Conservation (phyloP, 2,888 invertebrate species). For the Dastarcus helophoroides region DNA sequence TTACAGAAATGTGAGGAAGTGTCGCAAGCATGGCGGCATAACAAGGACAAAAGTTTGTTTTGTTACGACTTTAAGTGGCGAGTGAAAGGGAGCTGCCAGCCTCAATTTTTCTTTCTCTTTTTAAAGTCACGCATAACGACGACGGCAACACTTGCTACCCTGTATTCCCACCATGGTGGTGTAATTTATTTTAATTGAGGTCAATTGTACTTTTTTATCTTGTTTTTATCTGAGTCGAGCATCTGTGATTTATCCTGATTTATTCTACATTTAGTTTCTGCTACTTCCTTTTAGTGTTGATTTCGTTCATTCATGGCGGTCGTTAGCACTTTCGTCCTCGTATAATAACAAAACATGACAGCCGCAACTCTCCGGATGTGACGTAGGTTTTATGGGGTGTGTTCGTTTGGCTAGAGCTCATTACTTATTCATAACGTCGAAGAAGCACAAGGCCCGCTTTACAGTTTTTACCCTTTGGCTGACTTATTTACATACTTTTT, state of each 20-base stretch:
- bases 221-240: too few relatives aligned
- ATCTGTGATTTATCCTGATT: constrained; percentile 1
- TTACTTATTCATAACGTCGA: constrained; percentile 24
- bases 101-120: too few relatives aligned
- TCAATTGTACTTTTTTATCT: constrained; percentile 11
- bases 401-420: constrained; percentile 19
- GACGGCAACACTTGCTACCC: too few relatives aligned
- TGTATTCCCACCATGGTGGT: constrained; percentile 11
- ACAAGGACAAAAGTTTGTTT: too few relatives aligned
- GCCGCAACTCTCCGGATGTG: constrained; percentile 17
- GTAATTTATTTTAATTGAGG: constrained; percentile 16
- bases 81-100: too few relatives aligned
- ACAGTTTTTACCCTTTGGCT: constrained; percentile 1
- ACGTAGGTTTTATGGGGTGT: constrained; percentile 20
- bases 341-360: not conserved
- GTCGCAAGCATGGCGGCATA: too few relatives aligned
- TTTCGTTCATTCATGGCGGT: not conserved
- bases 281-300: not conserved
- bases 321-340: constrained; percentile 1
- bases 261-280: not conserved
- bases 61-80: too few relatives aligned
- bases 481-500: not conserved
- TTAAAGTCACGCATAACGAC: too few relatives aligned
- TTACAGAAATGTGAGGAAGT: too few relatives aligned
- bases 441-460: not conserved